A percentile compares a stretch with the other conserved stretches of the same genome.
Evolutionary conservation across 2,888 invertebrate genomes (phyloP).

Genomic region (Panzeria rudis): DNA sequence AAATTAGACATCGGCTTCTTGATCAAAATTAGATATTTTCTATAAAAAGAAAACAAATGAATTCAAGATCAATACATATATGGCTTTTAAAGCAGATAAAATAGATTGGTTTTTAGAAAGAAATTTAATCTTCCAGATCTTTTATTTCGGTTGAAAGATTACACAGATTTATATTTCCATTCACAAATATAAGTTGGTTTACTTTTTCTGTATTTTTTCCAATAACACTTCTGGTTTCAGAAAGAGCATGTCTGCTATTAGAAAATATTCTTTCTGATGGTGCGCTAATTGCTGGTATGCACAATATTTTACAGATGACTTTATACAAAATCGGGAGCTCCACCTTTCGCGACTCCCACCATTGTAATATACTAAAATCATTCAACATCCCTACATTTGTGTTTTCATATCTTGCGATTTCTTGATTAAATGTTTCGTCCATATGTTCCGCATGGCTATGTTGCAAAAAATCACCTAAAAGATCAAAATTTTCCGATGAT

Average conservation of each 20-base stretch:
- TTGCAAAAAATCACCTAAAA: slow-evolving; percentile 19
- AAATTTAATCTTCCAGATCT: slow-evolving; percentile 12
- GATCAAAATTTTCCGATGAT: slow-evolving; percentile 16
- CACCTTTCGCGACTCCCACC: no score
- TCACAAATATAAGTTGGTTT: slow-evolving; percentile 15
- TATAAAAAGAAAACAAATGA: not conserved
- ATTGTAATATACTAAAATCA: no score
- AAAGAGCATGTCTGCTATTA: slow-evolving; percentile 10
- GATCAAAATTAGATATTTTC: not conserved
- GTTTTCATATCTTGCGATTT: not conserved
- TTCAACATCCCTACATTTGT: no score
- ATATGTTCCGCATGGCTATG: slow-evolving; percentile 7
- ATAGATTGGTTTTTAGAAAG: not conserved
- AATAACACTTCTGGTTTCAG: slow-evolving; percentile 8
- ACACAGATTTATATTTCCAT: slow-evolving; percentile 16
- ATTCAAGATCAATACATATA: not conserved
- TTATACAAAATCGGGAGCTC: not conserved
- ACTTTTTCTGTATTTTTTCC: slow-evolving; percentile 19
- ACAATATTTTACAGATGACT: slow-evolving; percentile 12
- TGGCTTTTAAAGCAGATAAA: not conserved
- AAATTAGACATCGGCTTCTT: not conserved
- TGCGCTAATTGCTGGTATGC: slow-evolving; percentile 20
- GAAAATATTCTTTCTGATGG: slow-evolving; percentile 26
- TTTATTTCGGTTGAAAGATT: slow-evolving; percentile 2
- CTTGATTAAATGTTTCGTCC: not conserved